These are phyloP conservation scores for Scytalopus superciliaris DNA, from an alignment of 2,113 vertebrate species.

Conservation along the genomic window DNA sequence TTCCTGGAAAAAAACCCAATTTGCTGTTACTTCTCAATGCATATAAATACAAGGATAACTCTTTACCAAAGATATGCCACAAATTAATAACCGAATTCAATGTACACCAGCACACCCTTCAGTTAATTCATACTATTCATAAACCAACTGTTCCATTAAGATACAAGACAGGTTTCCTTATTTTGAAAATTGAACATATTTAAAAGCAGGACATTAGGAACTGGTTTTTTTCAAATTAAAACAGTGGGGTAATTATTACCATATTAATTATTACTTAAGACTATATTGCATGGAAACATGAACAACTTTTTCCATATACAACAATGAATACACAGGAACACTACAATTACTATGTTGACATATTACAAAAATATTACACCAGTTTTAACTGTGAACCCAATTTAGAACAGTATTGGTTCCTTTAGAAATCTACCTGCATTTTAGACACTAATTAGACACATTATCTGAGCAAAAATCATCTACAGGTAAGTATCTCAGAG, in stretches of 20 bases:
- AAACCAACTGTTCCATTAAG: neutral
- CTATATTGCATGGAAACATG: neutral
- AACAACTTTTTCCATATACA: neutral
- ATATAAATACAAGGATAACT: neutral
- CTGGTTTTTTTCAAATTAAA: neutral
- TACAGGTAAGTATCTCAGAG: neutral
- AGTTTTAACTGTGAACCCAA: neutral
- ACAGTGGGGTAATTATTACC: neutral
- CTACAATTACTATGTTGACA: neutral
- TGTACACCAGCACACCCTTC: neutral
- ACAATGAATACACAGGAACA: neutral
- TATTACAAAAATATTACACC: neutral
- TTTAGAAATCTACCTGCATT: neutral
- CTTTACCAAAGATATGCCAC: neutral
- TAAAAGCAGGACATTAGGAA: neutral
- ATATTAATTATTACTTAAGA: neutral
- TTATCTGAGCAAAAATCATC: neutral
- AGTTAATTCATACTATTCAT: neutral
- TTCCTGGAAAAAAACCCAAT: conserved; percentile 74
- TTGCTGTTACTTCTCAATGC: neutral
- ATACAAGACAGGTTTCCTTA: neutral
- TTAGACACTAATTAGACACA: neutral
- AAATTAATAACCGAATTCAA: neutral
- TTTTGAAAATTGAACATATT: neutral
- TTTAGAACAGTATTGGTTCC: neutral